Evolutionary conservation across 2,113 vertebrate species (phyloP).

Genomic region (Atlantisia rogersi): DNA sequence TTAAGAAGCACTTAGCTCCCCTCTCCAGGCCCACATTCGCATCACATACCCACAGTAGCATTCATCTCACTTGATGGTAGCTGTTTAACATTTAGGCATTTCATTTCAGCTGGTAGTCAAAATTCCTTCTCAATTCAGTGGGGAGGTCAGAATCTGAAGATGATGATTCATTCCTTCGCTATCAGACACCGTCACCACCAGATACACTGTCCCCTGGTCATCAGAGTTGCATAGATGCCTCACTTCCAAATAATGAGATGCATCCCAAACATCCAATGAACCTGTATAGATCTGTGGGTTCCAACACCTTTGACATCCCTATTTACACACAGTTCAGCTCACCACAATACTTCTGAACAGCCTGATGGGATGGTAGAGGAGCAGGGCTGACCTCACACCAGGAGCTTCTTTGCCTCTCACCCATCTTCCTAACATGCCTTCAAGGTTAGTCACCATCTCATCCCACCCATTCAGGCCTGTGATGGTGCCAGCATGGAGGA

Average conservation of each 20-base stretch:
- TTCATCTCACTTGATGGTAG: not conserved
- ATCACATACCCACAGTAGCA: not conserved
- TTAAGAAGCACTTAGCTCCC: constrained; percentile 20
- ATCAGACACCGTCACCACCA: not conserved
- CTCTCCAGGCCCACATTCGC: constrained; percentile 15
- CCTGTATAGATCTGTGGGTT: not conserved
- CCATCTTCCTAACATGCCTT: not conserved
- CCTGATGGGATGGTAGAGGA: not conserved
- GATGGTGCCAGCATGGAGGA: not conserved
- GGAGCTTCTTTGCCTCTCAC: not conserved
- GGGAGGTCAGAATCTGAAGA: not conserved
- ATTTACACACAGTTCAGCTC: not conserved
- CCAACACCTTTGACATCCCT: not conserved
- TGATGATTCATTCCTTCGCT: not conserved
- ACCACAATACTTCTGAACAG: not conserved
- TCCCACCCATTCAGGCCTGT: not conserved
- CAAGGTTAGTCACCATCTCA: not conserved
- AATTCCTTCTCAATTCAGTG: not conserved
- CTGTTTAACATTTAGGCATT: not conserved
- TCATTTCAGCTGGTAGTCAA: not conserved
- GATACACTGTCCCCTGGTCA: not conserved
- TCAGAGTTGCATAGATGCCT: not conserved
- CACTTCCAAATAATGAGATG: not conserved
- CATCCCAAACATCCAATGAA: not conserved
- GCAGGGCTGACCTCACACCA: not conserved